Percentiles rank a stretch among this genome's conserved stretches.
These are phyloP conservation scores for Laothoe populi DNA, from an alignment of 2,888 invertebrate species.

Conservation along the genomic window DNA sequence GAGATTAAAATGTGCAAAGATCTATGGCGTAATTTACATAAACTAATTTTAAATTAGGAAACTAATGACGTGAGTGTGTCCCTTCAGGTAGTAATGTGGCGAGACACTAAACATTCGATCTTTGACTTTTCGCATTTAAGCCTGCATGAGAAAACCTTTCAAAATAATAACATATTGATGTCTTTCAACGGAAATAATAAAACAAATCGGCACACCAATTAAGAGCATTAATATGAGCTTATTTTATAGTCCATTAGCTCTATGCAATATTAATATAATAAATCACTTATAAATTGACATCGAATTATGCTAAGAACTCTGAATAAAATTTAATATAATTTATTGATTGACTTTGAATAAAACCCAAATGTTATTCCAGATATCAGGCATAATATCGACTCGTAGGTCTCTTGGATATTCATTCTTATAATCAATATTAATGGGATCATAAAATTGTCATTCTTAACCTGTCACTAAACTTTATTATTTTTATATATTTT, in stretches of 20 bases:
- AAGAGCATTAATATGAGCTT: constrained; percentile 2
- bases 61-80: no score
- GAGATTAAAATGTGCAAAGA: no score
- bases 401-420: neutral
- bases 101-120: no score
- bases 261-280: constrained; percentile 4
- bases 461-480: neutral
- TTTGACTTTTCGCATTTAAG: no score
- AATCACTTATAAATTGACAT: constrained; percentile 6
- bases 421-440: neutral
- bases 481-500: no score
- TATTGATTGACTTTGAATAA: neutral
- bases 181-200: neutral
- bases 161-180: neutral
- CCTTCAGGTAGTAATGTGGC: no score
- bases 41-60: no score
- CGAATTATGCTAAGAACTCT: neutral
- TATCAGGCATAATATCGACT: neutral
- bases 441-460: no score
- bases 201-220: constrained; percentile 8
- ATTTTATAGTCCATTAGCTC: constrained; percentile 3
- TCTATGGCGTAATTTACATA: no score
- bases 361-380: neutral
- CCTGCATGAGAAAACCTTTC: no score
- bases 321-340: constrained; percentile 1